Percentiles rank a stretch among this genome's conserved stretches.
phyloP scores from a whole-genome alignment of 2,888 invertebrate species.

The Xestobium rufovillosum region DNA sequence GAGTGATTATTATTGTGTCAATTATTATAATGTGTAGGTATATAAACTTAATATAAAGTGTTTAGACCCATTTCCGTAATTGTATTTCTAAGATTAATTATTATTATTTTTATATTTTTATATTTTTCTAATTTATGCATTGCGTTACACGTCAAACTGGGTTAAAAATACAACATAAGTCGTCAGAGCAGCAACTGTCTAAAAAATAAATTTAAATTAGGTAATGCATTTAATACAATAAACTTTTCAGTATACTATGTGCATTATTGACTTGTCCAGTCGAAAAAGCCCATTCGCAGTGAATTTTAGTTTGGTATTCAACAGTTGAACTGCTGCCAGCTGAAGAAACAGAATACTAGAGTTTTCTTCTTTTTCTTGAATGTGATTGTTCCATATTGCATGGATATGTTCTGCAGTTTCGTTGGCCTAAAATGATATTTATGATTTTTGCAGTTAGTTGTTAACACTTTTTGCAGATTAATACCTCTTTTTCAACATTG shows the following conservation, averaged over 20 bases:
- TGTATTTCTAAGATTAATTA: too few species aligned
- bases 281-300: constrained; percentile 41
- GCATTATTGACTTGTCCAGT: constrained; percentile 40
- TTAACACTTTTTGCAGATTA: neutral
- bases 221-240: constrained; percentile 4
- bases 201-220: constrained; percentile 10
- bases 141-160: constrained; percentile 29
- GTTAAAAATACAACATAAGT: constrained; percentile 42
- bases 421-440: constrained; percentile 14
- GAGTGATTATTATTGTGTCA: too few species aligned
- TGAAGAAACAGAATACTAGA: constrained; percentile 9
- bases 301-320: constrained; percentile 37
- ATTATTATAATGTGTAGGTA: too few species aligned
- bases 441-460: neutral
- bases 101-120: too few species aligned
- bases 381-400: constrained; percentile 14
- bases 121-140: too few species aligned
- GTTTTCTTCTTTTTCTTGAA: constrained; percentile 5
- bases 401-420: constrained; percentile 9
- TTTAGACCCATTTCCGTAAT: too few species aligned
- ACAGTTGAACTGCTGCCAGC: constrained; percentile 35
- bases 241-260: constrained; percentile 35
- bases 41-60: too few species aligned
- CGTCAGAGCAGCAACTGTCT: constrained; percentile 41
- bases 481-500: neutral